These are phyloP conservation scores for Poeciliopsis presidionis DNA, from an alignment of 2,797 vertebrate species.

Conservation along the genomic window DNA sequence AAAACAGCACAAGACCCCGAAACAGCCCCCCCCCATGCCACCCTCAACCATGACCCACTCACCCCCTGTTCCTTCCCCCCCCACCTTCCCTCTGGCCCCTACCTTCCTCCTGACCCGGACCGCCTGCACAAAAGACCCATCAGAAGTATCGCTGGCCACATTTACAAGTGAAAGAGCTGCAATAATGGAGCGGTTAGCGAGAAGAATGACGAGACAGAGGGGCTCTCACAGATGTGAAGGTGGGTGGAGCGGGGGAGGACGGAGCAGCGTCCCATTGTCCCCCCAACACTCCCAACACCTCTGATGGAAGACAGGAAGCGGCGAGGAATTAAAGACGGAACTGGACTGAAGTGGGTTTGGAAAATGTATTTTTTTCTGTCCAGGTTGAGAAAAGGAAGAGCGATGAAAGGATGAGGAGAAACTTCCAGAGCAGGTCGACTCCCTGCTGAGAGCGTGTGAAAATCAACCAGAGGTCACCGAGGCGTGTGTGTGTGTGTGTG, in stretches of 20 bases:
- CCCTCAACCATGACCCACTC: conserved; percentile 58
- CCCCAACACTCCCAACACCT: conserved; percentile 7
- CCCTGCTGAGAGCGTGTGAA: conserved; percentile 75
- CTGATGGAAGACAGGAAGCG: conserved; percentile 45
- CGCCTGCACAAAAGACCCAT: conserved; percentile 81
- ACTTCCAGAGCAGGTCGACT: conserved; percentile 11
- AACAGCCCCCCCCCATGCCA: conserved; percentile 36
- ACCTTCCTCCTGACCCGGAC: conserved; percentile 73
- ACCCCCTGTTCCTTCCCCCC: conserved; percentile 15
- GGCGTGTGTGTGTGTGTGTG: conserved; percentile 39
- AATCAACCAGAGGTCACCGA: conserved; percentile 64
- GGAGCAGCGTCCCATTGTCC: conserved; percentile 72
- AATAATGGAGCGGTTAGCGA: conserved; percentile 84
- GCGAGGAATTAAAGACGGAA: conserved; percentile 34
- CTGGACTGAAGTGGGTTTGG: conserved; percentile 38
- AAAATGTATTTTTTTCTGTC: conserved; percentile 60
- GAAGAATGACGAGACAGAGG: conserved; percentile 82
- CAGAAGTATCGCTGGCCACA: conserved; percentile 81
- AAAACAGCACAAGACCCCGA: conserved; percentile 61
- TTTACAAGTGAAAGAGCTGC: conserved; percentile 83
- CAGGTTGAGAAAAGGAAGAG: conserved; percentile 37
- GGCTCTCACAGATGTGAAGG: conserved; percentile 83
- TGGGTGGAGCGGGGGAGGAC: conserved; percentile 40
- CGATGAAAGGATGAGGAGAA: background rate
- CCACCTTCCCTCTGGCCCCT: conserved; percentile 43